Base-by-base conservation (phyloP, 2,113 vertebrate genomes). In the Agapornis roseicollis region DNA sequence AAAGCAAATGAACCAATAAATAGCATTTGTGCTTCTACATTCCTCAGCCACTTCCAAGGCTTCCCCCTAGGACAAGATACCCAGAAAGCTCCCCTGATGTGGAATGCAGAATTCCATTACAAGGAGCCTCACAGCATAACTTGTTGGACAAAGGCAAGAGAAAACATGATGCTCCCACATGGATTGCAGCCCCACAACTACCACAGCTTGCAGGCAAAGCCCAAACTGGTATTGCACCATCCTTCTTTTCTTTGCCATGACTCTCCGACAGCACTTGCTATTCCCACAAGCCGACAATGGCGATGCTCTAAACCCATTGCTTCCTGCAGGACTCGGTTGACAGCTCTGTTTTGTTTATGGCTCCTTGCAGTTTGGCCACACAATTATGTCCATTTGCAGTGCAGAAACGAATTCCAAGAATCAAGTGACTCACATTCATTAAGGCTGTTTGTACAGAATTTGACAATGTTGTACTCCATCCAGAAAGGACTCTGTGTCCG, bases 361-460 rank as follows among this genome's bases (percentile, higher is more conserved):
- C 50, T 88, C 20, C 42, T 44, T 72, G 93, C 65, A 53, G 33
- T 92, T 93, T 63, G 66, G 90, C 71, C 83, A 89, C 70, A 47
- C 69, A 69, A 92, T 92, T 68, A 61, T 9, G 85, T 82, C 93
- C 87, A 77, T 80, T 97, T 91, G 78, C 93, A 82, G 74, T 0
- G 0, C 31, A 94, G 71, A 68, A 84, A 90, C 3, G 0, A 81
- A 81, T 94, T 94, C 93, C 90, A 90, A 81, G 94, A 92, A 83
- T 17, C 13, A 86, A 94, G 69, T 94, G 88, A 95, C 92, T 95
- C 86, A 92, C 65, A 4, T 87, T 94, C 65, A 76, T 78, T 80
- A 90, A 47, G 25, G 69, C 61, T 93, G 80, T 87, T 93, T 69
- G 84, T 56, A 84, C 83, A 47, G 85, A n/a, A 79, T 76, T 55